These are phyloP conservation scores for Neoascia interrupta DNA, from an alignment of 2,888 invertebrate genomes.

Conservation along the genomic window DNA sequence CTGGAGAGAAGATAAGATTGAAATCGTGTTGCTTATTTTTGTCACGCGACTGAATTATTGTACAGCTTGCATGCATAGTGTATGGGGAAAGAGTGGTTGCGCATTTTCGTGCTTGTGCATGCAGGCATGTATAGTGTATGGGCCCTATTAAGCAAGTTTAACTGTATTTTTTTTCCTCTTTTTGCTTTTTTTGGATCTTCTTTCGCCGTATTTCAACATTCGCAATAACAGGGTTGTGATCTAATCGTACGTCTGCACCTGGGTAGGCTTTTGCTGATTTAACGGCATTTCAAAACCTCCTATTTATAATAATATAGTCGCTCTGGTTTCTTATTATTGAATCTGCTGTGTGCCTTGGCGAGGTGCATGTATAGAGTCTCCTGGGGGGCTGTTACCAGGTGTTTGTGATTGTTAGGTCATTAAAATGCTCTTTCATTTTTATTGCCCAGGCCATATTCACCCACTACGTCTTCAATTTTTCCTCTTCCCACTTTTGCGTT, in stretches of 20 bases:
- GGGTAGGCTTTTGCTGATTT: conserved; percentile 6
- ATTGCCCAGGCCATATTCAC: no score
- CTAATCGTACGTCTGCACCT: conserved; percentile 1
- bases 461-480: no score
- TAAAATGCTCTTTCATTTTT: no score
- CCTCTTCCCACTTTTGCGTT: no score
- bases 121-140: background rate
- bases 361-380: background rate
- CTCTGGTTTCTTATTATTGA: background rate
- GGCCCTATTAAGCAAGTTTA: no score
- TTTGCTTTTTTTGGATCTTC: no score
- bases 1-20: no score
- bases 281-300: background rate
- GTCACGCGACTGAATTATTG: background rate
- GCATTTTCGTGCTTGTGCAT: background rate
- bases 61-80: background rate
- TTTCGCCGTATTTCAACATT: no score
- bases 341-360: background rate
- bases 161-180: no score
- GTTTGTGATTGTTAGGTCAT: no score
- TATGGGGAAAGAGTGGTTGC: background rate
- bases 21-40: no score
- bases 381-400: background rate
- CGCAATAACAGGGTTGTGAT: conserved; percentile 17
- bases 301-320: background rate